These are phyloP conservation scores for Saguinus oedipus DNA, from an alignment of 2,797 vertebrate species.

Conservation along the genomic window DNA sequence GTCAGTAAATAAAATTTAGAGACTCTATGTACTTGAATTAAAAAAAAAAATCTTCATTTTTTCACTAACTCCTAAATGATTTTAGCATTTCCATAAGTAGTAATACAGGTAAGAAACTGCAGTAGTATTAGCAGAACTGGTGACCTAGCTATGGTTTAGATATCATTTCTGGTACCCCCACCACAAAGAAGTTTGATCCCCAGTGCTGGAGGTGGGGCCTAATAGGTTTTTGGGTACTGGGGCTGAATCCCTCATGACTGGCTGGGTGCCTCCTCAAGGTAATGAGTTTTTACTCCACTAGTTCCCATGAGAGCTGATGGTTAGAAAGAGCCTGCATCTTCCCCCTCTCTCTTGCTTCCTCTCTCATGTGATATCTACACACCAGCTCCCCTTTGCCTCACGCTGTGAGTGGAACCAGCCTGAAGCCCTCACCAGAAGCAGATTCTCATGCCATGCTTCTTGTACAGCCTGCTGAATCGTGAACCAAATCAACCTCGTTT, in stretches of 20 bases:
- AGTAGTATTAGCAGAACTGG: neutral
- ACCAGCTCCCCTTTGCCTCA: neutral
- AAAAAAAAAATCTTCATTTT: neutral
- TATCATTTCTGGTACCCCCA: neutral
- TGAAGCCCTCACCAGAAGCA: neutral
- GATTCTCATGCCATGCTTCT: neutral
- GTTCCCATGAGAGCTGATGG: neutral
- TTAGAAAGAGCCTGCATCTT: neutral
- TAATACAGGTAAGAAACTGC: neutral
- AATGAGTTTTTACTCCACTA: neutral
- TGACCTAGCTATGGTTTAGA: neutral
- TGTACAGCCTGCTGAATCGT: neutral
- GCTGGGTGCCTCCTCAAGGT: neutral
- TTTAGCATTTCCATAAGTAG: neutral
- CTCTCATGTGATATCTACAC: neutral
- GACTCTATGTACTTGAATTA: neutral
- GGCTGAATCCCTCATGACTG: neutral
- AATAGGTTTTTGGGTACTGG: neutral
- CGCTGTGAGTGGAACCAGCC: neutral
- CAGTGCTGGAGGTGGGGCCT: neutral
- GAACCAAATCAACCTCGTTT: neutral
- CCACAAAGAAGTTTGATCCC: neutral
- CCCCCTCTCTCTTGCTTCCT: neutral
- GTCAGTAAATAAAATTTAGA: conserved; percentile 15
- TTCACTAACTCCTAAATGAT: conserved; percentile 6